A percentile compares a stretch with the other conserved stretches of the same genome.
Conservation (phyloP, 1,140 invertebrate species). For the Tenebrio molitor region DNA sequence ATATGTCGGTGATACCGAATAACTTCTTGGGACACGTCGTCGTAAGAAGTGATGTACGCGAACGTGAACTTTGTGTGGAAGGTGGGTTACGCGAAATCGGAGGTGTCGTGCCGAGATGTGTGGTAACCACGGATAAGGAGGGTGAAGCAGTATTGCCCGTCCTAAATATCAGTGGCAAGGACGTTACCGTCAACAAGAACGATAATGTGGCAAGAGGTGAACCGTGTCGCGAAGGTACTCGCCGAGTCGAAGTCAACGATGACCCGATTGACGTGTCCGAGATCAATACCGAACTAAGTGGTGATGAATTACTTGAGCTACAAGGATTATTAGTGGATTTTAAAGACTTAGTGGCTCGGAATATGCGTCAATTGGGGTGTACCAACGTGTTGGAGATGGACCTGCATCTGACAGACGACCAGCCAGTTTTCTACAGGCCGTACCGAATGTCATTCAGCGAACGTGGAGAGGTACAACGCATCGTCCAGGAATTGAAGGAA, state of each 20-base stretch:
- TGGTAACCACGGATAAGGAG: too few relatives aligned
- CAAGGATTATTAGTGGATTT: neutral
- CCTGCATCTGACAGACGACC: too few relatives aligned
- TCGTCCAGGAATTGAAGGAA: constrained; percentile 16
- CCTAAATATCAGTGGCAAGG: neutral
- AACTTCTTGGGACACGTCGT: too few relatives aligned
- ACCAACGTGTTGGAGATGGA: constrained; percentile 25
- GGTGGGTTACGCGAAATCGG: too few relatives aligned
- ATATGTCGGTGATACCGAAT: too few relatives aligned
- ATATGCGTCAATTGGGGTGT: constrained; percentile 4
- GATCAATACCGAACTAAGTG: neutral
- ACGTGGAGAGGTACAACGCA: neutral
- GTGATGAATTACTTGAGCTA: too few relatives aligned
- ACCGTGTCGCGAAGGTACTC: neutral
- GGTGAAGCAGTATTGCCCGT: neutral
- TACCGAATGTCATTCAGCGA: too few relatives aligned
- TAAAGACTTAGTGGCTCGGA: neutral
- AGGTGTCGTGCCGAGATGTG: too few relatives aligned
- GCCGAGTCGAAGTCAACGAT: neutral
- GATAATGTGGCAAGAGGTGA: too few relatives aligned
- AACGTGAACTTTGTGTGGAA: too few relatives aligned
- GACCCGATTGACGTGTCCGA: neutral
- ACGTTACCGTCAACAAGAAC: neutral
- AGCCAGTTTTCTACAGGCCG: too few relatives aligned
- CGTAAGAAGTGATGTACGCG: too few relatives aligned